Evolutionary conservation across 2,113 vertebrate genomes (phyloP), one percentile per base, ranked within the genome.

Genomic region (Dipodomys spectabilis): DNA sequence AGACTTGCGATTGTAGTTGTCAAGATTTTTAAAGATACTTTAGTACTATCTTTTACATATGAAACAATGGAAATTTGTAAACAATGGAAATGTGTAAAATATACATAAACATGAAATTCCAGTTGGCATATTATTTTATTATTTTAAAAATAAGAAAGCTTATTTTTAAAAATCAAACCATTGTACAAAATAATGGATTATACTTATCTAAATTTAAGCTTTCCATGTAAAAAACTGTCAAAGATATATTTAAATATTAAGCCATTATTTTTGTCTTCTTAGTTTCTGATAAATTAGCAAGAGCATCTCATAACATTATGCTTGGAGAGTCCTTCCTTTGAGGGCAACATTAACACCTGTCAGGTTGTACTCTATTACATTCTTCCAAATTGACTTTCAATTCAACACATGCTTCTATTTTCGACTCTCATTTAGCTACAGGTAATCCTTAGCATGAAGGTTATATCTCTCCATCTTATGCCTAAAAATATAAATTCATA

Each of bases 361-460:
- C 86, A 91, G 81, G 93, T 20, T 91, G 67, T 16, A 65, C 78
- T 81, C 60, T 74, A 82, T 67, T 30, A 82, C 39, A 93, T 79
- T 65, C 88, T 94, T 62, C 75, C 65, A 92, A 85, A 86, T 19
- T 92, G 79, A 77, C 74, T 92, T 94, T 60, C 23, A 91, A 30
- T 71, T 95, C 85, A 97, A 83, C 78, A 90, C 82, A 94, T 75
- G 49, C 74, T 95, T 95, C 69, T 69, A 82, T 93, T 82, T 92
- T 44, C 74, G 87, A 86, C 79, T 71, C 39, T 79, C 35, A 78
- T 79, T 93, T 74, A 94, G 68, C 32, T 67, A 86, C 9, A 91
- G 45, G 28, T 89, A 77, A 95, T 60, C 45, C 75, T 95, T 78
- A 92, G 30, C 15, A 90, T n/a, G 15, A 53, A 25, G 9, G 25